A percentile compares a stretch with the other conserved stretches of the same genome.
Conservation (phyloP, 2,888 invertebrate genomes). For the Leucoptera coffeella region DNA sequence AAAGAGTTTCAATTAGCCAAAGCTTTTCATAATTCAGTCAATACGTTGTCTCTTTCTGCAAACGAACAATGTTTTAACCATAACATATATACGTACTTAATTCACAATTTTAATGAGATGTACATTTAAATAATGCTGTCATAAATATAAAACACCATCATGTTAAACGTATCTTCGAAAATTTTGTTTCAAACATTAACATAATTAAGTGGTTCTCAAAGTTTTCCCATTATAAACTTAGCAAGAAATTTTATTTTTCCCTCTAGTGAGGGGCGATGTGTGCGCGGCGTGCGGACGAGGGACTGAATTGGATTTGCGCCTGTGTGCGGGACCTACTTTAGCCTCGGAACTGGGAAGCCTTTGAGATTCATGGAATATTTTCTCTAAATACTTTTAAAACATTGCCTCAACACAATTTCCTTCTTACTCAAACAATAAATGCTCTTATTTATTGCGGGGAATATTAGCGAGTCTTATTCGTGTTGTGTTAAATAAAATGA, state of each 20-base stretch:
- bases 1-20: no score
- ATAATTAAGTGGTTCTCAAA: slow-evolving; percentile 56
- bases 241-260: slow-evolving; percentile 55
- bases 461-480: no score
- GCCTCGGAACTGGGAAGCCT: slow-evolving; percentile 42
- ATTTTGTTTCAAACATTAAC: slow-evolving; percentile 55
- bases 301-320: slow-evolving; percentile 48
- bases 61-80: no score
- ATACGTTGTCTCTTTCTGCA: no score
- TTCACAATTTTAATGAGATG: no score
- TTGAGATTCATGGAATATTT: slow-evolving; percentile 45
- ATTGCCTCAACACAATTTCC: no score
- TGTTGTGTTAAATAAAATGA: no score
- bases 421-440: no score
- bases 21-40: no score
- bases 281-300: slow-evolving; percentile 36
- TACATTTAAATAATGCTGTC: slow-evolving; percentile 9
- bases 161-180: slow-evolving; percentile 48
- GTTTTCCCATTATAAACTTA: slow-evolving; percentile 56
- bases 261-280: slow-evolving; percentile 46
- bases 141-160: slow-evolving; percentile 38
- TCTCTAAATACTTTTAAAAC: no score
- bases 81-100: no score
- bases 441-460: no score
- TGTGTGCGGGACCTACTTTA: slow-evolving; percentile 52